Base-by-base conservation (phyloP, 2,113 vertebrate genomes). In the Triplophysa siluroides region DNA sequence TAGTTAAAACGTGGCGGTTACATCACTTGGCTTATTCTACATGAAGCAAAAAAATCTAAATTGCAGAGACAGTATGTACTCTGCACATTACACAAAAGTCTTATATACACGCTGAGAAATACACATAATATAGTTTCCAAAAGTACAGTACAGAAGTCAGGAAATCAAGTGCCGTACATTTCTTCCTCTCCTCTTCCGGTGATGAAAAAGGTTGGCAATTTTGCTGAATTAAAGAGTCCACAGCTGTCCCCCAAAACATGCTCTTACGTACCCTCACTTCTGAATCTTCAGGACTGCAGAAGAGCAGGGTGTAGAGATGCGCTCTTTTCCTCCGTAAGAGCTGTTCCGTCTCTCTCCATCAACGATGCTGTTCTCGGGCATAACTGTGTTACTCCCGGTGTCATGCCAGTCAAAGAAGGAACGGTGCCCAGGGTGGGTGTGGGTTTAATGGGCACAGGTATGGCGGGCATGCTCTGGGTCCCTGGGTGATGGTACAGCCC, bases 401-500 rank as follows among this genome's bases (percentile, higher is more conserved):
- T 58, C 85, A 98, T 92, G 56, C 93, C 87, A 7, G 94, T 93
- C 83, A 97, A 83, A 12, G 93, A 88, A 0, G 95, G 87, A 33
- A 95, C 89, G 0, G 93, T 83, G 2, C 94, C 94, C 73, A 98
- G 41, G 0, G 95, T 92, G 0, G 95, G 96, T 0, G 96, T 95
- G 26, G 97, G 94, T 79, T 99, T 99, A 85, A 99, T 99, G 45
- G 97, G 97, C 82, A 99, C 91, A 0, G 97, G 97, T 0, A 98
- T 94, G 0, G 97, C 96, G 0, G 97, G 97, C 87, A 98, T 91
- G 58, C 90, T 94, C 87, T 95, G 95, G 10, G 90, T 87, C 13
- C 91, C 92, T 63, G 89, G 82, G 4, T 83, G 91, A 84, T 95
- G 96, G 87, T 97, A 98, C 76, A 98, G 89, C 60, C 96, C 93